Evolutionary conservation across 2,113 vertebrate species (phyloP).

Genomic region (Coturnix japonica): DNA sequence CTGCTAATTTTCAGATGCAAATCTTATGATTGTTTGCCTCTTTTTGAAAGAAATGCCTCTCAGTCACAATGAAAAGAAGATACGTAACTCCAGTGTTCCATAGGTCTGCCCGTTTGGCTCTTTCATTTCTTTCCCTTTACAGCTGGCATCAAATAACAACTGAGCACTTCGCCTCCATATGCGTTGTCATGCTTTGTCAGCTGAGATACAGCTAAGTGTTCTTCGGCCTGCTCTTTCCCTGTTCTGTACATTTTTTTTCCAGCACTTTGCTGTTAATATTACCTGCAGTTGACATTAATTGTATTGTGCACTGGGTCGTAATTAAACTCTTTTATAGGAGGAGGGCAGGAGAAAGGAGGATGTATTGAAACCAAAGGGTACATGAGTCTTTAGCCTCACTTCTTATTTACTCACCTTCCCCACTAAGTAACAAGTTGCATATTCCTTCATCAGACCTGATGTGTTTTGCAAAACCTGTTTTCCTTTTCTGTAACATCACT

Average conservation of each 20-base stretch:
- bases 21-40: background rate
- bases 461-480: background rate
- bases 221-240: background rate
- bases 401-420: background rate
- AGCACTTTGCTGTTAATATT: background rate
- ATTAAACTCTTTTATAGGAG: background rate
- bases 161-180: background rate
- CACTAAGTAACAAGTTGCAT: background rate
- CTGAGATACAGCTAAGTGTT: background rate
- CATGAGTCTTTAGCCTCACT: background rate
- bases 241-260: background rate
- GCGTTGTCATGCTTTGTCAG: background rate
- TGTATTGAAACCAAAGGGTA: background rate
- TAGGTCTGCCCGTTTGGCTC: background rate
- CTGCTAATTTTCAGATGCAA: background rate
- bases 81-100: background rate
- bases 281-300: slow-evolving; percentile 2
- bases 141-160: background rate
- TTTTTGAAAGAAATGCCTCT: background rate
- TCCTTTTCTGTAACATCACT: background rate
- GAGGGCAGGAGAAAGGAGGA: background rate
- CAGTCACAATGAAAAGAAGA: background rate
- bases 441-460: background rate
- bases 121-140: background rate
- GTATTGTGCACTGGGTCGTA: background rate